These are phyloP conservation scores for Nesogale talazaci DNA, from an alignment of 2,113 vertebrate species.

Conservation along the genomic window DNA sequence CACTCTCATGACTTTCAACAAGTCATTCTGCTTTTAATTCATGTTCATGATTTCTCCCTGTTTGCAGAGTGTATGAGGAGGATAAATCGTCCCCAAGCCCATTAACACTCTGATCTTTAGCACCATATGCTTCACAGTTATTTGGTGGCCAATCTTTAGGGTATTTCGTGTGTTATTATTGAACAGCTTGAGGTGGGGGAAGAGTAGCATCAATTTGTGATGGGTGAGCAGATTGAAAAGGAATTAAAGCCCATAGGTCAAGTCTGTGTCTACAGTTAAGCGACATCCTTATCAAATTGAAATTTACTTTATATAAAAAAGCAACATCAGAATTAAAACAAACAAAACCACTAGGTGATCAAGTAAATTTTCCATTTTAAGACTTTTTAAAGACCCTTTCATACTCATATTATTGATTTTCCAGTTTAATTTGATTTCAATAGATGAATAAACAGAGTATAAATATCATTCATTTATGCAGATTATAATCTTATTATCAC, in stretches of 20 bases:
- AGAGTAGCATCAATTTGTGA: neutral
- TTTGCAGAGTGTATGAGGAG: neutral
- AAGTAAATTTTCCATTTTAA: neutral
- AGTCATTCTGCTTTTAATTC: neutral
- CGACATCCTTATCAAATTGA: neutral
- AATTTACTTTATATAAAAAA: neutral
- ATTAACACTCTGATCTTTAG: constrained; percentile 67
- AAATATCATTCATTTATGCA: neutral
- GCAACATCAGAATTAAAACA: neutral
- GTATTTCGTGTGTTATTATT: constrained; percentile 57
- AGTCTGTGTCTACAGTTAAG: neutral
- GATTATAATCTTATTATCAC: neutral
- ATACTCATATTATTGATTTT: neutral
- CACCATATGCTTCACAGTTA: constrained; percentile 65
- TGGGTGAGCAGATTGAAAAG: constrained; percentile 44
- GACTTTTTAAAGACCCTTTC: neutral
- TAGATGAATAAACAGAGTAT: neutral
- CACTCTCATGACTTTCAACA: neutral
- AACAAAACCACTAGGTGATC: neutral
- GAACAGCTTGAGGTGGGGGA: constrained; percentile 56
- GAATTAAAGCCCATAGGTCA: neutral
- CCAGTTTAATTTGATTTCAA: neutral
- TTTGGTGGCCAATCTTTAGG: constrained; percentile 59
- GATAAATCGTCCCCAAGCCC: constrained; percentile 54
- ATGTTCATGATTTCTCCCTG: constrained; percentile 36